Evolutionary conservation across 2,113 vertebrate genomes (phyloP).

Genomic region (Cebus imitator): DNA sequence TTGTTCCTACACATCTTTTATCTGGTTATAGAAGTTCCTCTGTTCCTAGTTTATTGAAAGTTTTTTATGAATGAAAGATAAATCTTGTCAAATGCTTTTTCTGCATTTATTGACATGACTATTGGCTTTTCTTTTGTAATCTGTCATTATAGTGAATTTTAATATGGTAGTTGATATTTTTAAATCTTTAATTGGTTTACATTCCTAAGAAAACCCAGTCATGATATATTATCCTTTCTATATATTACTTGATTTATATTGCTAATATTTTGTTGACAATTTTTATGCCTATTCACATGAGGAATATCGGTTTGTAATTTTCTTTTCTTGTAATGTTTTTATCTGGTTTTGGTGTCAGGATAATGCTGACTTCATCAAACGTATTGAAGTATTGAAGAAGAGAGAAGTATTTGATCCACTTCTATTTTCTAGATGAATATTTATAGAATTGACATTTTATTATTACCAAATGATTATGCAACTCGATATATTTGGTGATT

Average conservation of each 20-base stretch:
- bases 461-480: constrained; percentile 12
- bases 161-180: background rate
- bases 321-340: constrained; percentile 2
- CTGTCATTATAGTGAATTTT: background rate
- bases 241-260: constrained; percentile 9
- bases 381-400: background rate
- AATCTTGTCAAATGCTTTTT: background rate
- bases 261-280: background rate
- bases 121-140: background rate
- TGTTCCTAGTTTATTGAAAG: background rate
- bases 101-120: background rate
- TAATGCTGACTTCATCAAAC: constrained; percentile 1
- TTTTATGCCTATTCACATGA: background rate
- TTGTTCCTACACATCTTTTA: background rate
- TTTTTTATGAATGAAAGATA: background rate
- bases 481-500: constrained; percentile 6
- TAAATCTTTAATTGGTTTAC: background rate
- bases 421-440: background rate
- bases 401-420: background rate
- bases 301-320: background rate
- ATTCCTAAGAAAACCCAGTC: background rate
- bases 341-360: background rate
- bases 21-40: background rate
- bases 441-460: background rate
- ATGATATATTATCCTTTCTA: background rate